phyloP scores from a whole-genome alignment of 2,888 invertebrate species.

The Synergus umbraculus region DNA sequence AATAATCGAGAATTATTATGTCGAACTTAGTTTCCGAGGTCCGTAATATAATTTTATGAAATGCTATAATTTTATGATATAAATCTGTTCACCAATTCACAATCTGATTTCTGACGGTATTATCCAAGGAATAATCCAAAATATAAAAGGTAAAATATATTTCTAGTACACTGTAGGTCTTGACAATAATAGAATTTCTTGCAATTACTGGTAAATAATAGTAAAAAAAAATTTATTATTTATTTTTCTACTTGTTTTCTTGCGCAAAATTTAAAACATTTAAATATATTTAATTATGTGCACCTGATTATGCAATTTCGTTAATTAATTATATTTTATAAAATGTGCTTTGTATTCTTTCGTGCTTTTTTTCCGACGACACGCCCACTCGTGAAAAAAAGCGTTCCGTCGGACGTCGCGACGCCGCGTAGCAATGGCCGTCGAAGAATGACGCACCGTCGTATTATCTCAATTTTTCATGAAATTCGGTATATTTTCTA shows the following conservation, averaged over 20 bases:
- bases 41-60: background rate
- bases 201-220: background rate
- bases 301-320: background rate
- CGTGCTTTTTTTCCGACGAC: constrained; percentile 8
- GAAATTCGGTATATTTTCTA: background rate
- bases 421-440: constrained; percentile 61
- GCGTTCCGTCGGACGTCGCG: constrained; percentile 58
- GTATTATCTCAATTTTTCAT: constrained; percentile 23
- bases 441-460: constrained; percentile 46
- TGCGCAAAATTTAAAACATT: background rate
- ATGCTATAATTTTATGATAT: background rate
- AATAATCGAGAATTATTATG: background rate
- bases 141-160: background rate
- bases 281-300: background rate
- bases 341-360: background rate
- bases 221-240: background rate
- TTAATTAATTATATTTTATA: background rate
- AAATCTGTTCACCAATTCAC: background rate
- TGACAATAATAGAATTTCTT: background rate
- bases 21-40: background rate
- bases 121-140: background rate
- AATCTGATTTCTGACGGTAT: background rate
- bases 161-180: background rate
- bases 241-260: background rate
- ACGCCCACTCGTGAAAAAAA: constrained; percentile 40